A percentile compares a stretch with the other conserved stretches of the same genome.
Evolutionary conservation across 53 echinoderm and acorn worm species (phyloP).

Genomic region (Paracentrotus lividus): DNA sequence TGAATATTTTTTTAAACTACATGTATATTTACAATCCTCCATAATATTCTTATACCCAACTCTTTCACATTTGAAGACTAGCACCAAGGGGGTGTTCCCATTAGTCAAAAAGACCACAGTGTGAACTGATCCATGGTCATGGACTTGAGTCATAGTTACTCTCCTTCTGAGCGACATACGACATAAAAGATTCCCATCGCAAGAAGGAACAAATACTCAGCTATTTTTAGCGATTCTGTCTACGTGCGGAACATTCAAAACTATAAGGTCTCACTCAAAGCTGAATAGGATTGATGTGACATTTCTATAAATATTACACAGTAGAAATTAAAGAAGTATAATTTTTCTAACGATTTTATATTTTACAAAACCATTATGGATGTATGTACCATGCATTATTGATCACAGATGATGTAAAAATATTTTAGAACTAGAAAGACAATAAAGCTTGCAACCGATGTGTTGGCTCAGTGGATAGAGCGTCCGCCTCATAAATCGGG

Average conservation of each 20-base stretch:
- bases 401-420: too few species aligned
- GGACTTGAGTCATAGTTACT: slow-evolving; percentile 1
- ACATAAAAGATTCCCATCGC: slow-evolving; percentile 7
- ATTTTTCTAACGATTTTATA: neutral
- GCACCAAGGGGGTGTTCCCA: neutral
- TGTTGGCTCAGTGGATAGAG: too few species aligned
- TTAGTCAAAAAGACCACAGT: neutral
- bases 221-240: slow-evolving; percentile 15
- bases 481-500: too few species aligned
- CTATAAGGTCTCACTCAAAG: neutral
- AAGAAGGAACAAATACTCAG: neutral
- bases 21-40: too few species aligned
- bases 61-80: too few species aligned
- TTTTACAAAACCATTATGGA: neutral
- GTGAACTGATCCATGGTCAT: neutral
- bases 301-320: neutral
- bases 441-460: too few species aligned
- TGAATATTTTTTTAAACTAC: too few species aligned
- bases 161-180: neutral
- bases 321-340: neutral
- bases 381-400: too few species aligned
- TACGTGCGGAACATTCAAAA: neutral
- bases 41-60: too few species aligned
- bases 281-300: too few species aligned
- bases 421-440: too few species aligned